phyloP scores from a whole-genome alignment of 1,140 invertebrate species.

The Drosophila repleta region DNA sequence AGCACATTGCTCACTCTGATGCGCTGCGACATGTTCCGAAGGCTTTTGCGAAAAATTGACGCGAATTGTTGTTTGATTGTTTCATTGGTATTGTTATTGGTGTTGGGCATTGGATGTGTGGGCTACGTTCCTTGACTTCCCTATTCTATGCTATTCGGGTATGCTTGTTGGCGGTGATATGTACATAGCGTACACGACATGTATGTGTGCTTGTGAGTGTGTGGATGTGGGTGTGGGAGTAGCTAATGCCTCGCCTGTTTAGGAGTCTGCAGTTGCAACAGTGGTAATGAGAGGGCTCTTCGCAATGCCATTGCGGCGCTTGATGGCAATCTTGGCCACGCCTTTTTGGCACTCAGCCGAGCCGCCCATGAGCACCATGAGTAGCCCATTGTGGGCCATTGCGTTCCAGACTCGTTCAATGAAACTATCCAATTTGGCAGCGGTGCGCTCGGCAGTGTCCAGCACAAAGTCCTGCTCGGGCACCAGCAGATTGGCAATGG shows the following conservation, averaged over 20 bases:
- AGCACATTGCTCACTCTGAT: conserved; percentile 5
- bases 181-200: conserved; percentile 5
- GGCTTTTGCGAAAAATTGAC: conserved; percentile 15
- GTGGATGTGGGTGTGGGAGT: too few relatives aligned
- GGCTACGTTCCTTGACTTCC: conserved; percentile 13
- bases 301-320: conserved; percentile 53
- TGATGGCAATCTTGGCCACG: conserved; percentile 80
- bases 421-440: conserved; percentile 86
- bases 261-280: conserved; percentile 8
- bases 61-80: conserved; percentile 18
- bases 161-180: not conserved
- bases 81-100: too few relatives aligned
- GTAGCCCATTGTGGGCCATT: conserved; percentile 85
- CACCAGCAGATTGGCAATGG: conserved; percentile 87
- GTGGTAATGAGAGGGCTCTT: conserved; percentile 11
- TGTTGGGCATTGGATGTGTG: not conserved
- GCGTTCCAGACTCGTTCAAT: conserved; percentile 86
- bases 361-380: conserved; percentile 86
- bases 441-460: conserved; percentile 84
- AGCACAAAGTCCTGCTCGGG: conserved; percentile 78
- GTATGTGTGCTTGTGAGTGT: not conserved
- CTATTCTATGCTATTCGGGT: not conserved
- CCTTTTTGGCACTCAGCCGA: conserved; percentile 75
- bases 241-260: conserved; percentile 1
- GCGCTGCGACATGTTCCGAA: conserved; percentile 16